Base-by-base conservation (phyloP, 2,888 invertebrate genomes). In the Apodemia zela region DNA sequence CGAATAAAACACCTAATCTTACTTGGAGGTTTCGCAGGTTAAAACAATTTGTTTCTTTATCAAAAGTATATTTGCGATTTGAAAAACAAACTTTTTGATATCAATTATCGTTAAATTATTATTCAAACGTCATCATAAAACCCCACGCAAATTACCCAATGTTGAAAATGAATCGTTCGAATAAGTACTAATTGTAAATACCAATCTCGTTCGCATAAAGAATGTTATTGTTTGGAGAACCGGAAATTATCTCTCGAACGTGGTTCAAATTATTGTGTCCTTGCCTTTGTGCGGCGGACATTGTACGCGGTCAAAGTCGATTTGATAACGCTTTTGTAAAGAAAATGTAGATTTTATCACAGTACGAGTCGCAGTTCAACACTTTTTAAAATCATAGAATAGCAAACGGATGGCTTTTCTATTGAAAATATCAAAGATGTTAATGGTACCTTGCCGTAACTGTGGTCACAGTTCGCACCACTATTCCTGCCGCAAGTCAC, bases 181-280 rank as follows among this genome's bases (percentile, higher is more conserved):
- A 54, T 21, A n/a, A n/a, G n/a, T n/a, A 51, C 21, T 25, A 54
- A 54, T 54, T 54, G 21, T 10, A 54, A 54, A 54, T 25, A 54
- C 51, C 51, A 54, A 54, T 54, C 51, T 54, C 25, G 13, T 54
- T 49, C 18, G 18, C 18, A 18, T 49, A 18, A 49, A 49, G 51
- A 54, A 54, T 54, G 51, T 54, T 54, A 54, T 54, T 54, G 51
- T 54, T 54, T 54, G 51, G 25, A 54, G 21, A 21, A 54, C 51
- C 18, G 51, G 51, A 54, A 54, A 54, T 54, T 54, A 54, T 54
- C 51, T 49, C 49, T 54, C 21, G 51, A 21, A 54, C 21, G 51
- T 25, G 18, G 51, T 54, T 25, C 21, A 54, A 54, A 54, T 54
- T 18, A 13, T 25, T 21, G 21, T 21, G 51, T 54, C 51, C 51